phyloP scores from a whole-genome alignment of 2,888 invertebrate species.

The Volucella inflata region DNA sequence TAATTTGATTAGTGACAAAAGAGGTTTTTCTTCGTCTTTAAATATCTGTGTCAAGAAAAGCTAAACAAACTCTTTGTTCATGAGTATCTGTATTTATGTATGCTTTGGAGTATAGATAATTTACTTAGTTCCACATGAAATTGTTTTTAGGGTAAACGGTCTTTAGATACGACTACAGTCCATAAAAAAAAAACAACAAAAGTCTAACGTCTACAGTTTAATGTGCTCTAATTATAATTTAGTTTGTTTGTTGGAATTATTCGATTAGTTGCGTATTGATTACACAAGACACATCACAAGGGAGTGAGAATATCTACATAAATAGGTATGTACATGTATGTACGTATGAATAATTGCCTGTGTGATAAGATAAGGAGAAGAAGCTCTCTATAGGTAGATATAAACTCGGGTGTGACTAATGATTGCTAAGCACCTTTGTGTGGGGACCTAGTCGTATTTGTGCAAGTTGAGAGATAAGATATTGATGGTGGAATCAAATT shows the following conservation, averaged over 20 bases:
- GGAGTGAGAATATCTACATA: background rate
- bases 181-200: no score
- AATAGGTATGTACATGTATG: no score
- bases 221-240: conserved; percentile 41
- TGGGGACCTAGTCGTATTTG: conserved; percentile 6
- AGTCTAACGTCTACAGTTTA: background rate
- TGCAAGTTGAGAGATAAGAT: conserved; percentile 58
- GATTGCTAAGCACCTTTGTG: conserved; percentile 37
- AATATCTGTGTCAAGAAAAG: conserved; percentile 69
- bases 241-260: conserved; percentile 22
- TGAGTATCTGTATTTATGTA: background rate
- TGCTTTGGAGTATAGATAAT: conserved; percentile 12
- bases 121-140: conserved; percentile 65
- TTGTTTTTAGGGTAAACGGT: conserved; percentile 65
- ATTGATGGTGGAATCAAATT: conserved; percentile 1
- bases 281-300: background rate
- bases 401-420: conserved; percentile 50
- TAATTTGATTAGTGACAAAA: conserved; percentile 68
- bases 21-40: conserved; percentile 48
- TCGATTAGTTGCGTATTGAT: conserved; percentile 54
- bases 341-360: conserved; percentile 1
- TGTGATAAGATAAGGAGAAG: conserved; percentile 58
- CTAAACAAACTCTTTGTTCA: conserved; percentile 41
- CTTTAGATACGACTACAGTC: conserved; percentile 32
- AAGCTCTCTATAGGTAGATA: conserved; percentile 11